phyloP scores from a whole-genome alignment of 2,113 vertebrate genomes.

The Tragulus kanchil region DNA sequence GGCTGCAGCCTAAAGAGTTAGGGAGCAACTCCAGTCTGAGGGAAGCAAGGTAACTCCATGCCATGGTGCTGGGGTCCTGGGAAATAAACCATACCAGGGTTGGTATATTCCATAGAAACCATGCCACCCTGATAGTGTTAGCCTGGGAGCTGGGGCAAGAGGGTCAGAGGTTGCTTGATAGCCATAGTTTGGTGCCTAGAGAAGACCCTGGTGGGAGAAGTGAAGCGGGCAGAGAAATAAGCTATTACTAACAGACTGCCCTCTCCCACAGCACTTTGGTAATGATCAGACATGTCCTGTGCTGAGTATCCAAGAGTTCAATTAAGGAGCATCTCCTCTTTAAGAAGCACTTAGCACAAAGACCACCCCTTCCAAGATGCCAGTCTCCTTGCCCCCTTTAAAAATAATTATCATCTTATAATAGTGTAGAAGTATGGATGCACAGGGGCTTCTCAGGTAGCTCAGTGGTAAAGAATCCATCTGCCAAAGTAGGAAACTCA shows the following conservation, averaged over 20 bases:
- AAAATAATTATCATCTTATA: neutral
- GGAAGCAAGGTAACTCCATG: neutral
- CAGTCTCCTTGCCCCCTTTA: neutral
- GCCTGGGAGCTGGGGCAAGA: no score
- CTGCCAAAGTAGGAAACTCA: neutral
- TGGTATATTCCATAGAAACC: neutral
- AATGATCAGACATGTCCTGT: neutral
- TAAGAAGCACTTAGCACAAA: neutral
- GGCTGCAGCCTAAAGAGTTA: neutral
- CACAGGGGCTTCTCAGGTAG: neutral
- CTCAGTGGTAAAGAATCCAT: neutral
- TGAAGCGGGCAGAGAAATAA: neutral
- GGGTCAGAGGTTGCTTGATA: neutral
- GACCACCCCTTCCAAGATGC: neutral
- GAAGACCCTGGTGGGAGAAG: neutral
- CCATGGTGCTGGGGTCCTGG: neutral
- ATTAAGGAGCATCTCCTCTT: neutral
- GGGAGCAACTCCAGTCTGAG: neutral
- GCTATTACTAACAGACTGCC: neutral
- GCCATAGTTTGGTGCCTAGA: neutral
- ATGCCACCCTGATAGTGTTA: neutral
- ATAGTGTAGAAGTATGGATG: neutral
- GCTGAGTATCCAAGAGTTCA: neutral
- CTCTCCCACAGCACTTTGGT: neutral
- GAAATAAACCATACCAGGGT: no score